Conservation (phyloP, 2,888 invertebrate genomes). For the Liopterus haemorrhoidalis region DNA sequence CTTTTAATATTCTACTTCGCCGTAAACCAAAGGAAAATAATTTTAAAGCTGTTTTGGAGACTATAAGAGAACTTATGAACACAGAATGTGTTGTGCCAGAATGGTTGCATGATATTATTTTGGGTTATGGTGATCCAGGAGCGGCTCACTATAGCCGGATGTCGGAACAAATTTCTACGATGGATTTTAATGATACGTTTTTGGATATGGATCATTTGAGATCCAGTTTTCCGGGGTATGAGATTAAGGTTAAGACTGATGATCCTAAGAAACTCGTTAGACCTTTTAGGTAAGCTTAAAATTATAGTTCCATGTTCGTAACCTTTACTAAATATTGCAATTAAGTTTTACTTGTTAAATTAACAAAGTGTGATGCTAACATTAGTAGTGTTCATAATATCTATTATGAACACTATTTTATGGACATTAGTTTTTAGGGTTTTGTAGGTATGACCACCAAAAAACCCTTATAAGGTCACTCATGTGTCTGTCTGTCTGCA, state of each 20-base stretch:
- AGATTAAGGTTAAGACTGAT: constrained; percentile 63
- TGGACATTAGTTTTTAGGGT: too few relatives aligned
- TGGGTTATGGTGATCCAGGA: constrained; percentile 97
- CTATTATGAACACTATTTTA: too few relatives aligned
- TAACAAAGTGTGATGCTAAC: too few relatives aligned
- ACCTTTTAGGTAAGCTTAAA: constrained; percentile 65
- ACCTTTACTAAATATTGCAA: too few relatives aligned
- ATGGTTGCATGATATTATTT: constrained; percentile 92
- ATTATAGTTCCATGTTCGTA: constrained; percentile 2
- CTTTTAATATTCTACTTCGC: constrained; percentile 94
- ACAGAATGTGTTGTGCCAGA: constrained; percentile 96
- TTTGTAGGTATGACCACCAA: too few relatives aligned
- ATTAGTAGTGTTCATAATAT: too few relatives aligned
- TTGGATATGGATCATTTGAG: constrained; percentile 83
- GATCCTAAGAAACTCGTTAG: constrained; percentile 64
- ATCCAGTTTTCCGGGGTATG: constrained; percentile 77
- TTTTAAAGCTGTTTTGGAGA: constrained; percentile 98
- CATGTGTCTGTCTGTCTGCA: too few relatives aligned
- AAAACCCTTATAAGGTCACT: too few relatives aligned
- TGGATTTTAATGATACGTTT: constrained; percentile 99
- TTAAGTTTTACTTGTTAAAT: too few relatives aligned
- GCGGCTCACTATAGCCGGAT: constrained; percentile 96
- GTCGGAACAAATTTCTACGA: constrained; percentile 72
- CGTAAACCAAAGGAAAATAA: constrained; percentile 99
- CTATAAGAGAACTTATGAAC: constrained; percentile 98